Evolutionary conservation across 2,797 vertebrate species (phyloP).

Genomic region (Helostoma temminkii): DNA sequence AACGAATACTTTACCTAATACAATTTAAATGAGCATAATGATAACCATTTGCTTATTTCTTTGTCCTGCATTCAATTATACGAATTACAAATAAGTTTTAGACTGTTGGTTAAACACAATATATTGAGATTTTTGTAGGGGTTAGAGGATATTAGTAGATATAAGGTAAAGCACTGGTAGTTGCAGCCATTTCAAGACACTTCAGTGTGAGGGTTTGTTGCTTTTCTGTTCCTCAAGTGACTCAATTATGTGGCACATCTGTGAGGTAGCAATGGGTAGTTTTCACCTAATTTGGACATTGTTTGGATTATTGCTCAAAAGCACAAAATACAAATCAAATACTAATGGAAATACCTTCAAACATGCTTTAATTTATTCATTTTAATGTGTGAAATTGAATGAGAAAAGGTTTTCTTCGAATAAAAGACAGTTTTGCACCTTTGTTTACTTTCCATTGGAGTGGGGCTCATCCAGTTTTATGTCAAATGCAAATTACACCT

Average conservation of each 20-base stretch:
- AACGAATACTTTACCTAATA: slow-evolving; percentile 20
- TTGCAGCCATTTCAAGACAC: background rate
- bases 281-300: background rate
- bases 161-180: background rate
- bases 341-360: background rate
- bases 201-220: background rate
- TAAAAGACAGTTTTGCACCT: background rate
- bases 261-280: background rate
- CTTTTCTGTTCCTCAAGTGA: no score
- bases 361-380: background rate
- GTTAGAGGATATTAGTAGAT: background rate
- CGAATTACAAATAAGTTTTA: background rate
- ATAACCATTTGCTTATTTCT: background rate
- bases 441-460: background rate
- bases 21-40: slow-evolving; percentile 16
- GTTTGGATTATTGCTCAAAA: background rate
- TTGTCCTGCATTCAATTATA: background rate
- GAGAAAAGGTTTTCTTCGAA: no score
- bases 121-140: no score
- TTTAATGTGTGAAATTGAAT: background rate
- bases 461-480: background rate
- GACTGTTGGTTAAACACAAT: background rate
- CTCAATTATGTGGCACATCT: background rate
- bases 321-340: background rate
- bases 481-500: background rate